Evolutionary conservation across 2,797 vertebrate genomes (phyloP).

Genomic region (Coluber constrictor): DNA sequence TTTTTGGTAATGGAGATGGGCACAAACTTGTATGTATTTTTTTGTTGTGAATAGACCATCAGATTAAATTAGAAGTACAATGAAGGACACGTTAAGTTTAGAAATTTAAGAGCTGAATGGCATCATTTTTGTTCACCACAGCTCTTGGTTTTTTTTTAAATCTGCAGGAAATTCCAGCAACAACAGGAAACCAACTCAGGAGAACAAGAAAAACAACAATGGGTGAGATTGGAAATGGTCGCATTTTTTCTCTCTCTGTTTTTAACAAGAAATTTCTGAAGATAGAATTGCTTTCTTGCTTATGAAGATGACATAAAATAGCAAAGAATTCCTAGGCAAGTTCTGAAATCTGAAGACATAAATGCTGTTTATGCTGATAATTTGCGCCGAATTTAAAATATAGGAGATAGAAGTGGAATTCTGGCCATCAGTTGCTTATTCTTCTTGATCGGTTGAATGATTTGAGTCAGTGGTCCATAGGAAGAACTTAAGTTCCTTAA

Average conservation of each 20-base stretch:
- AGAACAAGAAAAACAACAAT: conserved; percentile 76
- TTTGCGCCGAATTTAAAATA: too few species aligned
- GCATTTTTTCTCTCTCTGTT: not conserved
- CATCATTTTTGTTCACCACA: not conserved
- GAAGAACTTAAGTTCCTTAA: too few species aligned
- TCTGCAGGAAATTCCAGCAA: conserved; percentile 80
- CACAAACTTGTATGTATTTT: not conserved
- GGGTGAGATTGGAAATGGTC: conserved; percentile 67
- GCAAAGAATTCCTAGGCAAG: not conserved
- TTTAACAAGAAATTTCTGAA: not conserved
- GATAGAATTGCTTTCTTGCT: not conserved
- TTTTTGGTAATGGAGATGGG: not conserved
- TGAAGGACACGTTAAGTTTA: not conserved
- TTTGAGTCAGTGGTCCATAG: not conserved
- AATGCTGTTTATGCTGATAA: not conserved
- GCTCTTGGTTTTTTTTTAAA: not conserved
- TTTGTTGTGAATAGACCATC: not conserved
- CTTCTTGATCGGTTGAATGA: not conserved
- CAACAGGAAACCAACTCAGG: conserved; percentile 73
- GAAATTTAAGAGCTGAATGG: not conserved
- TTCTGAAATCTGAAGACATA: not conserved
- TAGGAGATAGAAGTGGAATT: not conserved
- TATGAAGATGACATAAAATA: not conserved
- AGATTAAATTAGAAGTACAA: not conserved
- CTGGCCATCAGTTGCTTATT: not conserved